Evolutionary conservation across 2,888 invertebrate species (phyloP), one percentile per base, ranked within the genome.

Genomic region (Thumatha senex): DNA sequence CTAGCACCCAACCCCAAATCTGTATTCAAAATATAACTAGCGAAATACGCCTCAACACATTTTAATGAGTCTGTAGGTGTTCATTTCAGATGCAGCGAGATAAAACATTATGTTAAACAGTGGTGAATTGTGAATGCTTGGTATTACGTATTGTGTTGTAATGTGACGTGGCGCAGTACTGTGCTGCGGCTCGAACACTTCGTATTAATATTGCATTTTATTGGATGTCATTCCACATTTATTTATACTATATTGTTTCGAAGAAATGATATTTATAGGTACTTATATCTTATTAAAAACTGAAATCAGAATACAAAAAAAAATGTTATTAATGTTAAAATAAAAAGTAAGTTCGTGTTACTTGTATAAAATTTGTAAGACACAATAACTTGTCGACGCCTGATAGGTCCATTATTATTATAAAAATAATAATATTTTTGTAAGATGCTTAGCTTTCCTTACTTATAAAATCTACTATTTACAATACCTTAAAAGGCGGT

Each of bases 391-490:
- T 81, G 82, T 84, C 76, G 78, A 78, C 63, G 80, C 77, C 80
- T 78, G 70, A 79, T 80, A 79, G 79, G 84, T 85, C 82, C 85
- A 83, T 78, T 72, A 74, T 78, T 78, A 76, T 75, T 78, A 76
- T 78, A 76, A 83, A 65, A 82, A 80, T 24, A n/a, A n/a, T 71
- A 67, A 85, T 91, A 91, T 91, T 91, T 90, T 91, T 90, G 78
- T 91, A 90, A 89, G 80, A 89, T 82, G 91, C 91, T 90, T 90
- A 89, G 91, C 91, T 90, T 90, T 86, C 85, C 81, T 82, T 85
- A 82, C 80, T 82, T 85, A 82, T 80, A 76, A 82, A 82, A 85
- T 84, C 74, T 80, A 86, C 86, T 91, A 89, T 90, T 90, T 91
- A 89, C 89, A 90, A 78, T 78, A 77, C 78, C 72, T 80, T 72